Base-by-base conservation (phyloP, 2,113 vertebrate genomes). In the Nesogale talazaci region DNA sequence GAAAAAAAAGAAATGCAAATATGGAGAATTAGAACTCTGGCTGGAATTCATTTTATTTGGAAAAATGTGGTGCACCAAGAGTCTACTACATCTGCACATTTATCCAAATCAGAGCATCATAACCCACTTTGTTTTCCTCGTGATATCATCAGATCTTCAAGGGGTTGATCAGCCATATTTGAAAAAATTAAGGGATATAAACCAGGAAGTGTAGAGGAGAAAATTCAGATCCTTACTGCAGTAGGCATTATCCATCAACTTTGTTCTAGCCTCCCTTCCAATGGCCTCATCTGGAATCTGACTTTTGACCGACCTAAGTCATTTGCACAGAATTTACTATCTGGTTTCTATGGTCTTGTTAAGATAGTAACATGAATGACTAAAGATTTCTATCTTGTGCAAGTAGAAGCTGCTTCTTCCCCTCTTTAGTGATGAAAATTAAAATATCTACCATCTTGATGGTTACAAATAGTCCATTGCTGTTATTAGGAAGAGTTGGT, bases 261-360 rank as follows among this genome's bases (percentile, higher is more conserved):
- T 6, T 3, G 1, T 40, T 22, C 27, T 4, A 1, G 10, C 3
- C 31, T 2, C 1, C 52, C 4, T 2, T 8, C 6, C 25, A 46
- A 46, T 29, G 25, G 1, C 27, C 22, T 16, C 59, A 38, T 15
- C 76, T 20, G 0, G 0, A 59, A 20, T 34, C 46, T 61, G 77
- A 6, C 11, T 23, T 59, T 65, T 8, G 16, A 38, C n/a, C 29
- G 25, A 3, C 4, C 2, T 46, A 20, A 2, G 12, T 36, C 17
- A 12, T 14, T 29, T 29, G 31, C 38, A 22, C 12, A 75, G 72
- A 34, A 20, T 20, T 23, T 8, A 10, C 14, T 27, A 9, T 2
- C 72, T 40, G 23, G 36, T 75, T 75, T 36, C 72, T 5, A 75
- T 42, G 74, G 22, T 36, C 46, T 67, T 11, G 15, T 31, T 72